A percentile compares a stretch with the other conserved stretches of the same genome.
Evolutionary conservation across 2,797 vertebrate species (phyloP).

Genomic region (Psittacula echo): DNA sequence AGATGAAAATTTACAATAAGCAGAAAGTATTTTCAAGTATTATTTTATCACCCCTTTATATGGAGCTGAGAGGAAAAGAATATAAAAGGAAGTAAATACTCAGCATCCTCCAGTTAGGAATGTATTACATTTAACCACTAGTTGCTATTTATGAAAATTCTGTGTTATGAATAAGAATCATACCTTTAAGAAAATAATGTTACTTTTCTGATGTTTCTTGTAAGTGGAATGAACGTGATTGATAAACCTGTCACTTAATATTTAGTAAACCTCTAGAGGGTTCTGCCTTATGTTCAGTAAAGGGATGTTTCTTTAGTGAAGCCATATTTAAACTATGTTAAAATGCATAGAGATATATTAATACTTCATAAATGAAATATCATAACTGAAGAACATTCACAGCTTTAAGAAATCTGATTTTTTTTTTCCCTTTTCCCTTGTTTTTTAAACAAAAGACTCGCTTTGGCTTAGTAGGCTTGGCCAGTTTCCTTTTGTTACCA

Average conservation of each 20-base stretch:
- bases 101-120: not conserved
- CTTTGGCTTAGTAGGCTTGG: not conserved
- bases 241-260: slow-evolving; percentile 47
- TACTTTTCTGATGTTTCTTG: not conserved
- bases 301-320: not conserved
- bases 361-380: not conserved
- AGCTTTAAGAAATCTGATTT: not conserved
- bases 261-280: not conserved
- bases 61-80: not conserved
- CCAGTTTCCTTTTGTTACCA: not conserved
- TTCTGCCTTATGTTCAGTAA: slow-evolving; percentile 16
- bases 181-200: slow-evolving; percentile 4
- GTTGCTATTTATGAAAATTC: not conserved
- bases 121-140: not conserved
- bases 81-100: not conserved
- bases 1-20: not conserved
- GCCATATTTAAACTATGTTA: not conserved
- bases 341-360: not conserved
- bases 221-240: not conserved
- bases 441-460: not conserved
- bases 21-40: not conserved
- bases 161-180: not conserved
- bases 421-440: not conserved
- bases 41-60: not conserved
- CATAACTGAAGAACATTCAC: not conserved